Conservation (phyloP, 2,113 vertebrate species). For the Corythaeola cristata region DNA sequence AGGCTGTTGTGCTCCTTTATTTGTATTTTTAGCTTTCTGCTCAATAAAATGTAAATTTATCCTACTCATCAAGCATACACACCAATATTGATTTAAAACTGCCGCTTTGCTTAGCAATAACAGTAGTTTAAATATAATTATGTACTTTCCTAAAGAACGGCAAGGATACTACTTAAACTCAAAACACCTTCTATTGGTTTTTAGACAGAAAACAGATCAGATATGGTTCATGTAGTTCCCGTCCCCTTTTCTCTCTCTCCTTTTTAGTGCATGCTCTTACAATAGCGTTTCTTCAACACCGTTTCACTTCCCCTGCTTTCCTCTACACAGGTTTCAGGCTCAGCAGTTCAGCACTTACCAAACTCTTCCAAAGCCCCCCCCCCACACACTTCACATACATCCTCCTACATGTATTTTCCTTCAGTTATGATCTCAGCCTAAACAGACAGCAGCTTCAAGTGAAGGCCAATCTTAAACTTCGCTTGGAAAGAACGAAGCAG, state of each 20-base stretch:
- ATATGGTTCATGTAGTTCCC: not conserved
- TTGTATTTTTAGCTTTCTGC: not conserved
- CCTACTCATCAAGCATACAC: not conserved
- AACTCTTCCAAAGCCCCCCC: not conserved
- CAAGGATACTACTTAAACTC: not conserved
- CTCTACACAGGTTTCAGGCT: not conserved
- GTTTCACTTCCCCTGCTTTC: not conserved
- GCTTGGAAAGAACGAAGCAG: not conserved
- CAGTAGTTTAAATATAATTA: not conserved
- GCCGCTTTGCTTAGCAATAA: not conserved
- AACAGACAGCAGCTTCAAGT: not conserved
- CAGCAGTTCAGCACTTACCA: not conserved
- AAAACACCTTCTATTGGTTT: not conserved
- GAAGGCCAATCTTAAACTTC: not conserved
- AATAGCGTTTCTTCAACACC: not conserved
- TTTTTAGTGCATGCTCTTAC: not conserved
- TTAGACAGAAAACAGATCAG: not conserved
- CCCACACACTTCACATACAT: not conserved
- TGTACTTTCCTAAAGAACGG: fast-evolving
- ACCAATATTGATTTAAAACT: not conserved
- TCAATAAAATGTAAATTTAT: not conserved
- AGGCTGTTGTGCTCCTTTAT: not conserved
- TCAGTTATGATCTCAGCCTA: not conserved
- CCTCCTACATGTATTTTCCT: fast-evolving
- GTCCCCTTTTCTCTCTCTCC: not conserved